These are phyloP conservation scores for Manis crassicaudata DNA, from an alignment of 2,797 vertebrate genomes.

Conservation along the genomic window DNA sequence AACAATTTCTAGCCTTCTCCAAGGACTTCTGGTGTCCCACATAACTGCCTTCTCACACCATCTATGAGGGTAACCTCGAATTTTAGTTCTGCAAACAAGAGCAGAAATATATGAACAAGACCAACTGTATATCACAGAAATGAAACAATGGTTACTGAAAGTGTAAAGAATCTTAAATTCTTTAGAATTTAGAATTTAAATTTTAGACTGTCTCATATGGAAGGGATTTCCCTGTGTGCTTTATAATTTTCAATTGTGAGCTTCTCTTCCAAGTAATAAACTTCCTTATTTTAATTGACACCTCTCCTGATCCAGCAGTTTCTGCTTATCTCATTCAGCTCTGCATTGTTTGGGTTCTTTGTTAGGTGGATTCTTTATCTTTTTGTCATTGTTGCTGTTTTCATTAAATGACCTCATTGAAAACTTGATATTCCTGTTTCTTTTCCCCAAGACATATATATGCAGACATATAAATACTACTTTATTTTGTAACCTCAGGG, in stretches of 20 bases:
- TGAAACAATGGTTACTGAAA: no score
- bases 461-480: background rate
- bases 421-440: background rate
- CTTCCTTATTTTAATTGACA: background rate
- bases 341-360: background rate
- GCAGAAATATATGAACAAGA: no score
- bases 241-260: background rate
- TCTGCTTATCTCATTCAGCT: background rate
- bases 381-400: background rate
- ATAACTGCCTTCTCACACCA: background rate
- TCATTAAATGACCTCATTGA: background rate
- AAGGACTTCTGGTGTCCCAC: background rate
- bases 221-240: background rate
- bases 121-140: no score
- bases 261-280: background rate
- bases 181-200: background rate
- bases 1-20: background rate
- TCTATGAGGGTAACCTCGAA: background rate
- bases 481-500: background rate
- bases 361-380: background rate
- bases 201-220: background rate
- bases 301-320: background rate
- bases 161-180: no score
- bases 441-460: background rate
- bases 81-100: background rate